Percentiles rank a stretch among this genome's conserved stretches.
Conservation (phyloP, 2,113 vertebrate species). For the Triplophysa tibetana region DNA sequence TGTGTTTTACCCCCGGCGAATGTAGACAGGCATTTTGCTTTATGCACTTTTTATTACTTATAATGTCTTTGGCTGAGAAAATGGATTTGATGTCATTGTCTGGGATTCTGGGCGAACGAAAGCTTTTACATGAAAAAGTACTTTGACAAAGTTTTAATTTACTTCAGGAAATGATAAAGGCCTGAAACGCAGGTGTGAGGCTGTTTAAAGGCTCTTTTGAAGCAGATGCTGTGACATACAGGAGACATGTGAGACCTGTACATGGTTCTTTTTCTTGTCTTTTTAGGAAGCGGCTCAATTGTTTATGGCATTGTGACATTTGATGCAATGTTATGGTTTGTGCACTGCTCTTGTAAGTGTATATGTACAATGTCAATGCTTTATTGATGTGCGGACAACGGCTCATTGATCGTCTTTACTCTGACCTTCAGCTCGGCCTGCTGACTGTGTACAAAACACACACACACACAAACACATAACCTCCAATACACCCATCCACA, state of each 20-base stretch:
- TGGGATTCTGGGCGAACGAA: neutral
- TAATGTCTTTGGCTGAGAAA: neutral
- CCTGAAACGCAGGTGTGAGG: no score
- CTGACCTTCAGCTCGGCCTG: slow-evolving; percentile 25
- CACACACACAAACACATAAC: neutral
- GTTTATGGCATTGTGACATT: neutral
- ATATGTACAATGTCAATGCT: slow-evolving; percentile 26
- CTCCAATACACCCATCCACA: neutral
- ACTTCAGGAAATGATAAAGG: no score
- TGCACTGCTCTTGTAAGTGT: slow-evolving; percentile 22
- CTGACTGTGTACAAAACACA: neutral
- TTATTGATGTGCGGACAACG: slow-evolving; percentile 21
- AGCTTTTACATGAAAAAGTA: no score
- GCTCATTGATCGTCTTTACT: slow-evolving; percentile 26
- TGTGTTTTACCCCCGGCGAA: neutral
- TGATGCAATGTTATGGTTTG: neutral
- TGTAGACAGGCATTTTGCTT: neutral
- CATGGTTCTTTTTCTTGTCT: neutral
- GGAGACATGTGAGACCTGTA: neutral
- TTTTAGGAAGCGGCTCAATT: slow-evolving; percentile 8
- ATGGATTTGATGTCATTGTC: slow-evolving; percentile 9
- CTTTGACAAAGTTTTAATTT: no score
- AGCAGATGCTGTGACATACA: neutral
- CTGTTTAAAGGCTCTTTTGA: neutral
- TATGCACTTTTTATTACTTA: neutral